These are phyloP conservation scores for Paramormyrops hopkinsi DNA, from an alignment of 2,797 vertebrate genomes.

Conservation along the genomic window DNA sequence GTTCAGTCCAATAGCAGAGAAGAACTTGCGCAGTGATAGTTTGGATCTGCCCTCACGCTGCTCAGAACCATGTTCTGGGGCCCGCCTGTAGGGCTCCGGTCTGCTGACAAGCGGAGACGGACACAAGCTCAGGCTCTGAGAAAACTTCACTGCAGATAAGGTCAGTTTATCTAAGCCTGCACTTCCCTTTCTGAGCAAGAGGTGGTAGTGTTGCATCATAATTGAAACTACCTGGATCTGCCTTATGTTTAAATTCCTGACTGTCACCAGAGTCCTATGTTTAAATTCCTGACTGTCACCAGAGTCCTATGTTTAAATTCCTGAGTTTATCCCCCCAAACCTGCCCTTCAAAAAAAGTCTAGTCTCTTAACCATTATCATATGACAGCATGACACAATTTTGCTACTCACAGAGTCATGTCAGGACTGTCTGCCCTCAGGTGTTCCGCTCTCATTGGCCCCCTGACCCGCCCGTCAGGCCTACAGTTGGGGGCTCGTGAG, in stretches of 20 bases:
- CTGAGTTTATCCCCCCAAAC: neutral
- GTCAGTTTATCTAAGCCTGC: neutral
- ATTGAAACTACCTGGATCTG: neutral
- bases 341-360: neutral
- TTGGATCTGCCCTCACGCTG: constrained; percentile 57
- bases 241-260: neutral
- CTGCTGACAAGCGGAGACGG: neutral
- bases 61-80: neutral
- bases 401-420: constrained; percentile 44
- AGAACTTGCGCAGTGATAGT: constrained; percentile 68
- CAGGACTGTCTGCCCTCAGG: constrained; percentile 27
- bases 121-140: neutral
- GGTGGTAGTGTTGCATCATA: constrained; percentile 26
- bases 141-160: neutral
- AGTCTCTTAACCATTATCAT: neutral
- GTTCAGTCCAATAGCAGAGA: constrained; percentile 70
- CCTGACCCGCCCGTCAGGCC: constrained; percentile 28
- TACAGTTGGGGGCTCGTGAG: constrained; percentile 3
- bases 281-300: neutral
- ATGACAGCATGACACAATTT: neutral
- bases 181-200: constrained; percentile 24
- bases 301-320: neutral
- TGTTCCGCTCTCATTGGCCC: constrained; percentile 40
- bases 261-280: neutral
- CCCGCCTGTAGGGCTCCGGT: neutral